Conservation (phyloP, 2,797 vertebrate genomes). For the Adrianichthys oophorus region DNA sequence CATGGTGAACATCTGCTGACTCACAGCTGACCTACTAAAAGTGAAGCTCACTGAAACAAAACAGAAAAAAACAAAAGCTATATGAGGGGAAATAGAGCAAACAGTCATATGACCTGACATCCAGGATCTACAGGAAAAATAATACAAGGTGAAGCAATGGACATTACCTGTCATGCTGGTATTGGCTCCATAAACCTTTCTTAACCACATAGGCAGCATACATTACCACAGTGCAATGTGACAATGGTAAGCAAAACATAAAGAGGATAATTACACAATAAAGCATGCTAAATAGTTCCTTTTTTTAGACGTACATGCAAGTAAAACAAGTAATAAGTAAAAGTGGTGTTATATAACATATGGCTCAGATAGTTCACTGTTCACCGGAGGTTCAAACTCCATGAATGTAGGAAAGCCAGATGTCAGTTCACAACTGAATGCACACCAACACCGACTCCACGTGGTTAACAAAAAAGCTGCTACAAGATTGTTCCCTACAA, state of each 20-base stretch:
- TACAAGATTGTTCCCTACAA: no score
- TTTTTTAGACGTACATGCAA: background rate
- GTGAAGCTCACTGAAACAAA: background rate
- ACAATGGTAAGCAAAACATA: no score
- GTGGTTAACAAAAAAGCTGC: slow-evolving; percentile 1
- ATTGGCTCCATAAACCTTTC: no score
- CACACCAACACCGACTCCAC: background rate
- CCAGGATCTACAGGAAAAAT: no score
- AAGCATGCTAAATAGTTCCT: background rate
- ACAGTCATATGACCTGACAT: no score
- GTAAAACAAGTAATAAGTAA: background rate
- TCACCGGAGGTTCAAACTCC: background rate
- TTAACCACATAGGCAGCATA: no score
- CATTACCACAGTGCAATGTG: no score
- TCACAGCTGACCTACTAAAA: background rate
- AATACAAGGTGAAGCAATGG: no score
- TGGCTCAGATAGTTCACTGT: background rate
- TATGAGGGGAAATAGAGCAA: no score
- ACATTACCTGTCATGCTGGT: no score
- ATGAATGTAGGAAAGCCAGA: slow-evolving; percentile 1
- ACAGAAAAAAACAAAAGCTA: no score
- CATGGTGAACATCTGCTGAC: background rate
- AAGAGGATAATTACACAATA: background rate
- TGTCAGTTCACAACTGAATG: slow-evolving; percentile 4
- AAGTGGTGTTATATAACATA: background rate